phyloP scores from a whole-genome alignment of 2,888 invertebrate species.

The Trisateles emortualis region DNA sequence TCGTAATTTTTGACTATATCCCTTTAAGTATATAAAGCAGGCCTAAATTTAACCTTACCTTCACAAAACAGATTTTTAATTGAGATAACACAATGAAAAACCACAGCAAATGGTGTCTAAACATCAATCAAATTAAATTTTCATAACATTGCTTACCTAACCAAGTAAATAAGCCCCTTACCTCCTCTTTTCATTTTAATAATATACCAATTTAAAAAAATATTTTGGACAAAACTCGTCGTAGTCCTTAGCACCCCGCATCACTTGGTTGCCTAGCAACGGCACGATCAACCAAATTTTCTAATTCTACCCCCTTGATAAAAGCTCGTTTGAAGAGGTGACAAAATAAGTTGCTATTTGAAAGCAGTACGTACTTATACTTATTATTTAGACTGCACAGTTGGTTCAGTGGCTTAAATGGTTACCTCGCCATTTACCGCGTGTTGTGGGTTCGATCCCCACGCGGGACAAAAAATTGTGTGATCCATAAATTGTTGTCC shows the following conservation, averaged over 20 bases:
- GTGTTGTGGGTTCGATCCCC: too few species aligned
- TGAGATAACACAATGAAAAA: background rate
- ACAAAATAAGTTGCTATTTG: constrained; percentile 11
- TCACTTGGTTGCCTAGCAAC: constrained; percentile 69
- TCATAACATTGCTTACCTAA: constrained; percentile 8
- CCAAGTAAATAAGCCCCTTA: constrained; percentile 33
- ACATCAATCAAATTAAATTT: constrained; percentile 1
- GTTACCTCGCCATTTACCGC: too few species aligned
- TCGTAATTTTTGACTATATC: too few species aligned
- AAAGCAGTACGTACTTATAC: background rate
- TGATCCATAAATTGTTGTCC: too few species aligned
- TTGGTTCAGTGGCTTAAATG: too few species aligned
- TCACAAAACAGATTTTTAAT: background rate
- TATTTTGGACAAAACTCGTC: constrained; percentile 25
- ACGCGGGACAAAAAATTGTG: too few species aligned
- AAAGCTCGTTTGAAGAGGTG: constrained; percentile 36
- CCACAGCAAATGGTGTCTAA: background rate
- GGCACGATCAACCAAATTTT: constrained; percentile 66
- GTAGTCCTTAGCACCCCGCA: constrained; percentile 28
- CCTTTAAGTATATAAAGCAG: too few species aligned
- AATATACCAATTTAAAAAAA: constrained; percentile 40
- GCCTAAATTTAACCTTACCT: too few species aligned
- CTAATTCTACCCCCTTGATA: constrained; percentile 67
- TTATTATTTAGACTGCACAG: background rate
- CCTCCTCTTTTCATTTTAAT: constrained; percentile 33